Base-by-base conservation (phyloP, 2,888 invertebrate species). In the Tetragonisca angustula region DNA sequence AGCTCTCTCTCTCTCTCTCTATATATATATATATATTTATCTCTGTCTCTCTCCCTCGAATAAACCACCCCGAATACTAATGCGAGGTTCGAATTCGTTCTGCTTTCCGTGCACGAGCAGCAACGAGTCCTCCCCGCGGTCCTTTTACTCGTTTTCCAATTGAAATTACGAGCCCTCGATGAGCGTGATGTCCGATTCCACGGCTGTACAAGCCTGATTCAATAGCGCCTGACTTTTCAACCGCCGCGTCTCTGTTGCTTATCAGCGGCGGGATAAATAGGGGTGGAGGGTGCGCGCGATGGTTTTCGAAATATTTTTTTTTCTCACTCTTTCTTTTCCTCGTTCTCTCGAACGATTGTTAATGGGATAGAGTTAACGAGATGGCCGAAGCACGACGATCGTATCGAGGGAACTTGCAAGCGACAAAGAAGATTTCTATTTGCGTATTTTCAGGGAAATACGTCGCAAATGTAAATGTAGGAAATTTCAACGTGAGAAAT, bases 21-120 rank as follows among this genome's bases (percentile, higher is more conserved):
- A 9, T n/a, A n/a, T n/a, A n/a, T n/a, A n/a, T n/a, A n/a, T n/a
- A n/a, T n/a, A n/a, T n/a, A n/a, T 43, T 43, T 43, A 43, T 43
- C 43, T 43, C 43, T 11, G 43, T 11, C 43, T 19, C 59, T 59
- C 43, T 19, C 52, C 36, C 9, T 59, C 32, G 11, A 6, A 59
- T 36, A 19, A 36, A 27, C 36, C 15, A 11, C 24, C 24, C 17
- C 61, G 67, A 79, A 72, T 68, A 61, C 73, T 69, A 68, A 79
- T 72, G 61, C 67, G 24, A 6, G 52, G 59, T 24, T 24, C 43
- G 70, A 59, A 59, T 43, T 61, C 52, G 59, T 43, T 77, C 49
- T 17, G 52, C 70, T 81, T 78, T 71, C 64, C 43, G 36, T 65
- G 80, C 71, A 81, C 59, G 78, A 77, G 70, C 64, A 19, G 27